phyloP scores from a whole-genome alignment of 2,113 vertebrate species.

The Leucopsar rothschildi region DNA sequence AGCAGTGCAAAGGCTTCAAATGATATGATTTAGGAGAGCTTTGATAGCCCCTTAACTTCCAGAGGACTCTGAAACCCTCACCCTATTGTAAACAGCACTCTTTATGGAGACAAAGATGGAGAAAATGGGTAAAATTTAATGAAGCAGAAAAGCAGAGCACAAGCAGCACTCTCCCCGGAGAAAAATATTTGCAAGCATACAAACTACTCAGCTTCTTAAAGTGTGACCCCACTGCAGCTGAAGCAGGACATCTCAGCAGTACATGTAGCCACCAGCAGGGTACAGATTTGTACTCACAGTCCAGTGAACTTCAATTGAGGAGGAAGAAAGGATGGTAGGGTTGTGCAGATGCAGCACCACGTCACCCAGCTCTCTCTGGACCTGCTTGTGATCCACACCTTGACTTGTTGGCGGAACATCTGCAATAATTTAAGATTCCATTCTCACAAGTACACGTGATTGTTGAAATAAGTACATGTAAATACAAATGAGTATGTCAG shows the following conservation, averaged over 20 bases:
- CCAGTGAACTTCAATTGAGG: conserved; percentile 95
- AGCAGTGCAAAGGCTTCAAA: neutral
- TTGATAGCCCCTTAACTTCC: neutral
- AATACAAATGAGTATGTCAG: neutral
- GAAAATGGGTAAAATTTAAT: neutral
- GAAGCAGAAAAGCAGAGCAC: neutral
- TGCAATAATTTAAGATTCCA: conserved; percentile 65
- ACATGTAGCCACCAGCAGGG: neutral
- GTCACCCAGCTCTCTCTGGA: conserved; percentile 92
- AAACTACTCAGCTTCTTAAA: neutral
- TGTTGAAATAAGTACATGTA: neutral
- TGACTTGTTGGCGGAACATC: conserved; percentile 95
- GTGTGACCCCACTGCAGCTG: neutral
- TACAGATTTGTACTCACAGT: conserved; percentile 81
- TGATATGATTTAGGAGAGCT: neutral
- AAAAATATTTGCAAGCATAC: neutral
- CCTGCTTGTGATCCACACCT: conserved; percentile 96
- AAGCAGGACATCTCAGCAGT: neutral
- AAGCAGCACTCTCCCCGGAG: neutral
- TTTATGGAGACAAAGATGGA: neutral
- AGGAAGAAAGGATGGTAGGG: conserved; percentile 95
- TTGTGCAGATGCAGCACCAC: conserved; percentile 95
- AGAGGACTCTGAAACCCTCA: neutral
- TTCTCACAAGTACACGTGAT: neutral
- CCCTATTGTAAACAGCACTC: neutral